These are phyloP conservation scores for Siderastrea radians DNA, from an alignment of 92 coral and sea anemone genomes.

Conservation along the genomic window DNA sequence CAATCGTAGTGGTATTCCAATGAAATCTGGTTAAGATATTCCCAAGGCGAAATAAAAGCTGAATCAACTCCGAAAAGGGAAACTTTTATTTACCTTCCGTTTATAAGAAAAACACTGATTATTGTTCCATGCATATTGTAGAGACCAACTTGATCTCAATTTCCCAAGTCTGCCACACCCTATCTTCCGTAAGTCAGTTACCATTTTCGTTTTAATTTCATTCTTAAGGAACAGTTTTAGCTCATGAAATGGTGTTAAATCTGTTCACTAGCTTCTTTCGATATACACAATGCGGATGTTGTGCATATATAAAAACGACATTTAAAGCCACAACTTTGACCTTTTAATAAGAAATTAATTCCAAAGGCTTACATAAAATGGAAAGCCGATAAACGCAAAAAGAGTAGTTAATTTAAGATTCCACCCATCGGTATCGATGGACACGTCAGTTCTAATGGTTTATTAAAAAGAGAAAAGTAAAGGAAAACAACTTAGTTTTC, in stretches of 20 bases:
- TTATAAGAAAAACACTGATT: slow-evolving; percentile 12
- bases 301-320: background rate
- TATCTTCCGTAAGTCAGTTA: background rate
- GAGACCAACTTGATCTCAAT: background rate
- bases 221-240: background rate
- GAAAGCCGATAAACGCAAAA: slow-evolving; percentile 1
- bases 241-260: background rate
- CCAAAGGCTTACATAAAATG: background rate
- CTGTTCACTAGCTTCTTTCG: background rate
- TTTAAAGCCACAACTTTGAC: slow-evolving; percentile 33
- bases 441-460: background rate
- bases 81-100: background rate
- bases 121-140: background rate
- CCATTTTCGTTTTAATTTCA: background rate
- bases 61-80: slow-evolving; percentile 10
- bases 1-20: slow-evolving; percentile 29
- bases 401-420: background rate
- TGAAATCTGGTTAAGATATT: slow-evolving; percentile 39
- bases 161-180: background rate
- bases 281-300: background rate
- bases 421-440: background rate
- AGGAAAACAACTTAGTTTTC: background rate
- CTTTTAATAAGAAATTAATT: slow-evolving; percentile 19
- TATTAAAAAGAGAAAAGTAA: background rate
- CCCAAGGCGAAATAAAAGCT: slow-evolving; percentile 29